Base-by-base conservation (phyloP, 2,113 vertebrate species). In the Cololabis saira region DNA sequence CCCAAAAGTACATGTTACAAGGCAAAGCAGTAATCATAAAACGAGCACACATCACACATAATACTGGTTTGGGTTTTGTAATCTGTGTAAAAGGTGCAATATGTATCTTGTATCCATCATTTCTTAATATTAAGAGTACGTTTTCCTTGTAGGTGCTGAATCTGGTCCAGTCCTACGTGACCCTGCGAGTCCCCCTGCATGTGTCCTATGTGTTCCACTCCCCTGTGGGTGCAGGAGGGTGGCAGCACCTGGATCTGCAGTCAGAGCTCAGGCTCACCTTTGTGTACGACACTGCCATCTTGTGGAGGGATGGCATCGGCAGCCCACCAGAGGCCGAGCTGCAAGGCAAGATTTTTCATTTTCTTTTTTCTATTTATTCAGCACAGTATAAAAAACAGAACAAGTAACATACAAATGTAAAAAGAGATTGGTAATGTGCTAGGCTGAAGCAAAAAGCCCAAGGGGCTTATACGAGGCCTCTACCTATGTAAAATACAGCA, bases 251-350 rank as follows among this genome's bases (percentile, higher is more conserved):
- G 33, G 97, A 99, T 76, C 77, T 97, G 12, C 95, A 96, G 85
- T 96, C 97, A 0, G 97, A 98, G 89, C 93, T 99, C 0, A 93
- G 95, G n/a, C 93, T 99, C 11, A 99, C 97, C 16, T 99, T 99
- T 2, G 97, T 98, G 89, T 99, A 99, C 60, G 97, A 99, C 92
- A 99, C 97, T 81, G 96, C 97, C 95, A 98, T 98, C 94, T 91
- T 99, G 88, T 99, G 97, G 97, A 92, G 86, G 50, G 96, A 98
- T 0, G 97, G 97, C 0, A 91, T 99, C 0, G 95, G 96, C 1
- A 98, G 96, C 80, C 97, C 96, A 0, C 95, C 96, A 0, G 95
- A 95, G 16, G 95, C 96, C 0, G 96, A 97, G 22, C 92, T 99
- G 12, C 96, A 97, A 93, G 97, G 97, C 92, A 76, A 15, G 91